Evolutionary conservation across 2,113 vertebrate species (phyloP), one percentile per base, ranked within the genome.

Genomic region (Varanus salvator): DNA sequence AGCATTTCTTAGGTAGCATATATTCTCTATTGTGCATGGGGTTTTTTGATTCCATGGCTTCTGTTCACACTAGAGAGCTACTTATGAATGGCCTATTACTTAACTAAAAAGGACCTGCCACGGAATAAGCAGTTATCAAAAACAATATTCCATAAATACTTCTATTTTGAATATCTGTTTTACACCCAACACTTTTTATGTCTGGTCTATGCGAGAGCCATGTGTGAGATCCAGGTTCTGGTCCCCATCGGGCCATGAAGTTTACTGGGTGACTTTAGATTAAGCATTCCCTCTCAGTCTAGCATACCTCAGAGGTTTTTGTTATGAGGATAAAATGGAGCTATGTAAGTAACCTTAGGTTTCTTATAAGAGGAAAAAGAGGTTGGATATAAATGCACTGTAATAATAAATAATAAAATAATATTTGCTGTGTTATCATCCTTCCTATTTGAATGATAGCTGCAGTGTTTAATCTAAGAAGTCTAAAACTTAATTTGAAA

Each of bases 381-480:
- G 38, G 38, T 44, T 44, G 38, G 38, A 44, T 44, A 44, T 44
- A 44, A 44, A 44, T 44, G 38, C 38, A 44, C 38, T 44, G 38
- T 44, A 44, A 44, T 44, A 44, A 44, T 44, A 44, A 44, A 44
- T 44, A 44, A 44, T 44, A 44, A 44, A 44, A 44, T 44, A 44
- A 44, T 44, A 44, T 44, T 44, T 92, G 92, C 93, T 94, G 90
- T 95, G 90, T 94, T 96, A 94, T 90, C 94, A 93, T 95, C 92
- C 91, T 91, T 90, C 92, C 90, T 90, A 94, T 92, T 95, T 96
- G 80, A 89, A 92, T 94, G 92, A 92, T 94, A 93, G 87, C 90
- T 96, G 93, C 90, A 95, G 92, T 93, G 94, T 94, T 95, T 94
- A 94, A 96, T 96, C 94, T 93, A 90, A 91, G 93, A 92, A 95